Conservation (phyloP, 2,888 invertebrate species). For the Yponomeuta sedellus region DNA sequence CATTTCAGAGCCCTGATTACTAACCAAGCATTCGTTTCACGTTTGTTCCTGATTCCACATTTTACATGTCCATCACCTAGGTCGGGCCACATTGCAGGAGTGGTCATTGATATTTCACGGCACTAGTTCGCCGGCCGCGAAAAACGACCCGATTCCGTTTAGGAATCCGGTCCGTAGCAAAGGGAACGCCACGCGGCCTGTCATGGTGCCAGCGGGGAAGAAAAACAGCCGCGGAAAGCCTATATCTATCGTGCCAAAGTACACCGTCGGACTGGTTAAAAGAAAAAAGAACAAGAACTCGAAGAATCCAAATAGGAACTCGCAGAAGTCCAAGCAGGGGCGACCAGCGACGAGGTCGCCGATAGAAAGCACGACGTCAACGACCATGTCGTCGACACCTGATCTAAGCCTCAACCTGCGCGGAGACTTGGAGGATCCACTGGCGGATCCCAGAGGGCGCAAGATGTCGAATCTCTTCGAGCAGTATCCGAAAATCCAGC, state of each 20-base stretch:
- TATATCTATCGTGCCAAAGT: constrained; percentile 57
- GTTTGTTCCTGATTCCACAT: constrained; percentile 6
- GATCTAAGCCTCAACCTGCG: constrained; percentile 64
- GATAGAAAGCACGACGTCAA: constrained; percentile 66
- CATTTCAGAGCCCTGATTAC: neutral
- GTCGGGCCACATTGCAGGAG: constrained; percentile 91
- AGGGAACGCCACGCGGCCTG: constrained; percentile 61
- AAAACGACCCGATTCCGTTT: constrained; percentile 78
- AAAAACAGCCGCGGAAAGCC: constrained; percentile 61
- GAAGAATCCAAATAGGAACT: constrained; percentile 69
- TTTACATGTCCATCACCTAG: constrained; percentile 65
- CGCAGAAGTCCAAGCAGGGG: constrained; percentile 70
- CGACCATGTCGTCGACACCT: constrained; percentile 41
- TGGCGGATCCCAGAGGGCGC: constrained; percentile 62
- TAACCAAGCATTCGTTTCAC: neutral
- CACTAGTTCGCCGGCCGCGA: constrained; percentile 81
- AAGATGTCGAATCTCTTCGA: constrained; percentile 84
- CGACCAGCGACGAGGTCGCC: constrained; percentile 74
- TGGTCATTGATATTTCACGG: constrained; percentile 97
- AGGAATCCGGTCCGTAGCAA: constrained; percentile 61
- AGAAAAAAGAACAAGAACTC: constrained; percentile 76
- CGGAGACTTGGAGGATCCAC: constrained; percentile 55
- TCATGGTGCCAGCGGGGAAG: constrained; percentile 57
- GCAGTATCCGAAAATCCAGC: constrained; percentile 85
- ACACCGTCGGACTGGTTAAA: constrained; percentile 65